These are phyloP conservation scores for Dascyllus trimaculatus DNA, from an alignment of 2,113 vertebrate species.

Conservation along the genomic window DNA sequence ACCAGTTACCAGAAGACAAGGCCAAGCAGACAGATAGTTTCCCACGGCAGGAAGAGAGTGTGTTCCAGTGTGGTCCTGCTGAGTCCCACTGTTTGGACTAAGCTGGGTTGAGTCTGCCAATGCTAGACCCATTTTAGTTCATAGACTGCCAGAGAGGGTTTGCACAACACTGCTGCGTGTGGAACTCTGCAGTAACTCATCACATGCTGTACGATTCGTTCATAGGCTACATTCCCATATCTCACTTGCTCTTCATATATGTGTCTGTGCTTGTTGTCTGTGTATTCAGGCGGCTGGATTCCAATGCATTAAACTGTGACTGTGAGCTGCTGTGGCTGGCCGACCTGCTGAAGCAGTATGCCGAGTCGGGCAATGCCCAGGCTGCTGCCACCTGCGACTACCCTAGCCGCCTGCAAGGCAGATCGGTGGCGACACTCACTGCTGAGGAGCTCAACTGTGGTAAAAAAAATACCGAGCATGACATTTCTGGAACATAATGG, in stretches of 20 bases:
- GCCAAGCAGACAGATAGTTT: slow-evolving; percentile 50
- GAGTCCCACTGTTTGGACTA: slow-evolving; percentile 56
- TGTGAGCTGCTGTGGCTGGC: slow-evolving; percentile 97
- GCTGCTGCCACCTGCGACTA: slow-evolving; percentile 96
- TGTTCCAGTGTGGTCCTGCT: slow-evolving; percentile 41
- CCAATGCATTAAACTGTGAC: slow-evolving; percentile 95
- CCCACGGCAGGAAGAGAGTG: slow-evolving; percentile 38
- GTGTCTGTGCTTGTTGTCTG: slow-evolving; percentile 37
- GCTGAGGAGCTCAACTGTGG: slow-evolving; percentile 96
- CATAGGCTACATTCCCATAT: neutral
- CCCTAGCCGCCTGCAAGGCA: slow-evolving; percentile 92
- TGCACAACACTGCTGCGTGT: neutral
- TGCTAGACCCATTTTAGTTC: slow-evolving; percentile 24
- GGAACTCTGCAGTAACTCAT: neutral
- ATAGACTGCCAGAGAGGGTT: slow-evolving; percentile 28
- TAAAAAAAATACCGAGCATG: slow-evolving; percentile 60
- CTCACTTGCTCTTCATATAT: slow-evolving; percentile 4
- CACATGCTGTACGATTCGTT: neutral
- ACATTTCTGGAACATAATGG: neutral
- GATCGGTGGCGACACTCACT: slow-evolving; percentile 95
- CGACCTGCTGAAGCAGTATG: slow-evolving; percentile 92
- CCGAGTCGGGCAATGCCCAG: slow-evolving; percentile 93
- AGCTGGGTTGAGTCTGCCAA: slow-evolving; percentile 11
- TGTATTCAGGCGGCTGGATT: slow-evolving; percentile 92
- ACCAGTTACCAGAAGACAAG: slow-evolving; percentile 28